Evolutionary conservation across 2,113 vertebrate genomes (phyloP).

Genomic region (Progne subis): DNA sequence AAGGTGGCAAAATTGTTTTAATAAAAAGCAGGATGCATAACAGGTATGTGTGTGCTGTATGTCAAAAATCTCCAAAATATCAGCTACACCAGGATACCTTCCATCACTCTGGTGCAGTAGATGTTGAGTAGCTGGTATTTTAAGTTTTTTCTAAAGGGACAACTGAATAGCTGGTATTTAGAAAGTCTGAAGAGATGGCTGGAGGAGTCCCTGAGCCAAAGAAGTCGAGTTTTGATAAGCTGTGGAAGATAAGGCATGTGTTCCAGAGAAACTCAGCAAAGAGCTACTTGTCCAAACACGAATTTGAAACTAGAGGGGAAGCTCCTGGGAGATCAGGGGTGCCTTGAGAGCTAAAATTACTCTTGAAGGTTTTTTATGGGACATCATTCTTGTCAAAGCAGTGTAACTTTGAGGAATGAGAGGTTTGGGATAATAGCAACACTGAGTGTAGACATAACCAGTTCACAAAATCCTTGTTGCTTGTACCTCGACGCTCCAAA

Average conservation of each 20-base stretch:
- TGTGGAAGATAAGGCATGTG: rapidly evolving
- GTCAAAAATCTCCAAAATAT: neutral
- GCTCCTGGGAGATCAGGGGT: neutral
- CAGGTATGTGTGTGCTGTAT: rapidly evolving
- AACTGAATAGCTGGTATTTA: neutral
- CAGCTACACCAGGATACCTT: neutral
- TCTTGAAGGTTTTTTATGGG: neutral
- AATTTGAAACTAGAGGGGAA: neutral
- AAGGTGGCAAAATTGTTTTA: neutral
- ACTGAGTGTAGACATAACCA: neutral
- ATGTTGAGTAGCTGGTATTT: neutral
- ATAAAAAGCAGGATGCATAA: neutral
- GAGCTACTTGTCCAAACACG: neutral
- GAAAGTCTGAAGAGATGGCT: neutral
- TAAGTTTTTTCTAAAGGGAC: neutral
- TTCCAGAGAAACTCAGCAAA: neutral
- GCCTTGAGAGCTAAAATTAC: neutral
- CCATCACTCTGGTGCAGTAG: neutral
- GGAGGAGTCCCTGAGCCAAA: neutral
- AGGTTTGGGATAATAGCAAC: neutral
- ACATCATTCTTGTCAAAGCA: neutral
- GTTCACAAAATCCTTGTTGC: neutral
- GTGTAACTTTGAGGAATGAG: neutral
- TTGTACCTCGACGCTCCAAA: neutral
- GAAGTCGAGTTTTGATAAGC: neutral